Percentiles rank a stretch among this genome's conserved stretches.
phyloP scores from a whole-genome alignment of 1,140 invertebrate genomes.

The Trichonephila inaurata region DNA sequence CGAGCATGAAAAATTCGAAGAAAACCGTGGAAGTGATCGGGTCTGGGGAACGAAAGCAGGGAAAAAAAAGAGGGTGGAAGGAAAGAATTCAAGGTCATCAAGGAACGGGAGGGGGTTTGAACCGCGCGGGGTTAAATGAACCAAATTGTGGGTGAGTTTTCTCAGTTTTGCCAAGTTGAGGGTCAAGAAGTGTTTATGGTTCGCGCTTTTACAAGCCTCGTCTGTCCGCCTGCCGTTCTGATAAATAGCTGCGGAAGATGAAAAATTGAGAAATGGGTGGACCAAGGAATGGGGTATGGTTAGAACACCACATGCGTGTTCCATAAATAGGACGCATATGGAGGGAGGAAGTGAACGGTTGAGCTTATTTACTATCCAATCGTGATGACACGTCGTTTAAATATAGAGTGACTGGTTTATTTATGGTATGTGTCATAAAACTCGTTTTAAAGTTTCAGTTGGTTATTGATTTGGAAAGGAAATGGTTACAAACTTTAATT shows the following conservation, averaged over 20 bases:
- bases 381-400: not conserved
- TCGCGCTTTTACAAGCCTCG: conserved; percentile 8
- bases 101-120: not conserved
- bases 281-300: not conserved
- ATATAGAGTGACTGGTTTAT: not conserved
- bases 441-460: no score
- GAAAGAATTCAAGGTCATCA: conserved; percentile 31
- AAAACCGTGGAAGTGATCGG: not conserved
- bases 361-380: not conserved
- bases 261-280: not conserved
- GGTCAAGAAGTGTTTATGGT: conserved; percentile 37
- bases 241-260: not conserved
- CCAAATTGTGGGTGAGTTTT: conserved; percentile 36
- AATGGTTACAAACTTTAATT: no score
- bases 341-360: not conserved
- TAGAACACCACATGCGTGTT: not conserved
- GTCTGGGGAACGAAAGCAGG: not conserved
- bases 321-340: not conserved
- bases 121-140: conserved; percentile 48
- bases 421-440: not conserved
- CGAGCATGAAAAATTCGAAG: conserved; percentile 58
- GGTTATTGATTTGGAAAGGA: no score
- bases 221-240: not conserved
- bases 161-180: not conserved
- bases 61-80: not conserved